Conservation (phyloP, 2,888 invertebrate species). For the Copidosoma aretas region DNA sequence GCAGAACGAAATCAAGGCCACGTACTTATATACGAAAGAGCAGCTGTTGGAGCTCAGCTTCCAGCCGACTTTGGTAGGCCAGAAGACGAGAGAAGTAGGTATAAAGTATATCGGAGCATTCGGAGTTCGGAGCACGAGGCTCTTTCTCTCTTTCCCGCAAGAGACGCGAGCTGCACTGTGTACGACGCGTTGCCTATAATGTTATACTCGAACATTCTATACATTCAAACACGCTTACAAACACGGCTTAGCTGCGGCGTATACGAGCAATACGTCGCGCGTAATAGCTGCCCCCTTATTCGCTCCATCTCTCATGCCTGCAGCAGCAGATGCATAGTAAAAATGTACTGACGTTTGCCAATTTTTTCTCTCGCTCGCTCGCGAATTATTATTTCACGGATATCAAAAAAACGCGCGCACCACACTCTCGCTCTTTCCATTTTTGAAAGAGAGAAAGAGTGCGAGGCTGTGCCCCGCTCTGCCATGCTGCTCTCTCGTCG, state of each 20-base stretch:
- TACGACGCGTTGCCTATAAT: background rate
- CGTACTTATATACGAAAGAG: no score
- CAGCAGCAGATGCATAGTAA: no score
- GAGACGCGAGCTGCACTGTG: background rate
- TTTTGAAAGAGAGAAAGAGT: constrained; percentile 23
- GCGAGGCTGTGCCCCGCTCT: background rate
- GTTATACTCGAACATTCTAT: constrained; percentile 25
- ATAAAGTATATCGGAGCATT: no score
- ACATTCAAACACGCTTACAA: background rate
- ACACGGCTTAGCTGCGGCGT: no score
- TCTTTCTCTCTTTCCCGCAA: background rate
- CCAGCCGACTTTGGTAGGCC: background rate
- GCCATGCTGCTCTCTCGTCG: background rate
- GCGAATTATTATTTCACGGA: background rate
- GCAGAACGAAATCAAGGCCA: background rate
- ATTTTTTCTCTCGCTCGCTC: constrained; percentile 5
- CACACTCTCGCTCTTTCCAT: constrained; percentile 25
- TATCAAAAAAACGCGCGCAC: background rate
- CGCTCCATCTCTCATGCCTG: constrained; percentile 1
- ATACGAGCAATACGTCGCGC: background rate
- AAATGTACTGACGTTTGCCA: constrained; percentile 18
- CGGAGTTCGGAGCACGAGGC: background rate
- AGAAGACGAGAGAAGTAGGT: background rate
- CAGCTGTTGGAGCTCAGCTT: background rate
- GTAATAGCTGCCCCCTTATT: constrained; percentile 6